These are phyloP conservation scores for Paguma larvata DNA, from an alignment of 2,797 vertebrate genomes.

Conservation along the genomic window DNA sequence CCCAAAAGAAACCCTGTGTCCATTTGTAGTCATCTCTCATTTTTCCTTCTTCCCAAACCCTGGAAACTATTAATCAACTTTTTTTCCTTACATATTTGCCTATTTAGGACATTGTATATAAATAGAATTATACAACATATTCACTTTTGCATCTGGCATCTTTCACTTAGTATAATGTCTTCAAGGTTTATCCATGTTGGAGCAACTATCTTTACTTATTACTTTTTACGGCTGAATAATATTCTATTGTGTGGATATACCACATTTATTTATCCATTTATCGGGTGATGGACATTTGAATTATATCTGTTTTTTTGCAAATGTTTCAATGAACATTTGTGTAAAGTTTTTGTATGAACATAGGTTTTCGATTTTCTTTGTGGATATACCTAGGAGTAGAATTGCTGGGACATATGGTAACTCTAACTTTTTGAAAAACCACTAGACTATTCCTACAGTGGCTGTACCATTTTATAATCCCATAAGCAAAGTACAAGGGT, in stretches of 20 bases:
- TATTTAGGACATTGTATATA: not conserved
- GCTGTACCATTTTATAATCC: not conserved
- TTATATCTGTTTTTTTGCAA: not conserved
- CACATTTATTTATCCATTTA: not conserved
- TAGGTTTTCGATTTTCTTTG: constrained; percentile 24
- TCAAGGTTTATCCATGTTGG: not conserved
- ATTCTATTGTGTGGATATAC: not conserved
- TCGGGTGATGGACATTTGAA: not conserved
- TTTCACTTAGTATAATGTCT: not conserved
- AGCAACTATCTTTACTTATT: not conserved
- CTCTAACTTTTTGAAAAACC: not conserved
- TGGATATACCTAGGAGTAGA: not conserved
- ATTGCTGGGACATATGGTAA: not conserved
- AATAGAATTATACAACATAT: not conserved
- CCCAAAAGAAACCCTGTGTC: not conserved
- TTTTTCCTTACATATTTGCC: not conserved
- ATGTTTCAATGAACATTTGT: not conserved
- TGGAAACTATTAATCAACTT: not conserved
- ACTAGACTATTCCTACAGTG: not conserved
- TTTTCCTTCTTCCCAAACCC: not conserved
- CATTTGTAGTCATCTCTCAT: not conserved
- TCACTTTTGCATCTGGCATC: not conserved
- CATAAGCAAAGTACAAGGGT: not conserved
- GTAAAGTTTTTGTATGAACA: not conserved
- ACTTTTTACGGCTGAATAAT: not conserved